phyloP scores from a whole-genome alignment of 2,113 vertebrate genomes.

The Amphiprion ocellaris region DNA sequence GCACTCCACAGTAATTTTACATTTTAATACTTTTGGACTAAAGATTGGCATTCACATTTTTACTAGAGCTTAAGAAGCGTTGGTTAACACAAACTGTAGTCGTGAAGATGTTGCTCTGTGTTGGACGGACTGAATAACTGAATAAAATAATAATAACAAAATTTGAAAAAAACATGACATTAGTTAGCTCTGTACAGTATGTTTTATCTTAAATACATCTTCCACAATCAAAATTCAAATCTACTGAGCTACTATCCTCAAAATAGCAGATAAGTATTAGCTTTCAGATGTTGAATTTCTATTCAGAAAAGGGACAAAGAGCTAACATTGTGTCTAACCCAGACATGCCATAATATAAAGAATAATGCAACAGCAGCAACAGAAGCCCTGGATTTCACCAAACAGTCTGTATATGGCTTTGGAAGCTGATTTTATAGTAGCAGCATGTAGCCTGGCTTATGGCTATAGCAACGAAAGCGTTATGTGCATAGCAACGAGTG shows the following conservation, averaged over 20 bases:
- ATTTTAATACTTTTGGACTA: too few relatives aligned
- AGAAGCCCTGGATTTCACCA: conserved; percentile 64
- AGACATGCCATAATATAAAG: conserved; percentile 51
- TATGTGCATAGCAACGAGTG: conserved; percentile 68
- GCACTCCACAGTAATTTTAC: background rate
- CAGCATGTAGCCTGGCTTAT: conserved; percentile 50
- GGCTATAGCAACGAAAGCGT: conserved; percentile 55
- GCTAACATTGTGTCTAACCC: conserved; percentile 55
- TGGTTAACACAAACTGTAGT: background rate
- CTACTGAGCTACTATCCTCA: background rate
- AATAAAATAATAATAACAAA: too few relatives aligned
- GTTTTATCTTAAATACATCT: background rate
- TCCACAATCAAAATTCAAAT: background rate
- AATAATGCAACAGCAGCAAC: conserved; percentile 30
- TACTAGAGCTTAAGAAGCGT: too few relatives aligned
- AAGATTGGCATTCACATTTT: too few relatives aligned
- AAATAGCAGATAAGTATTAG: conserved; percentile 17
- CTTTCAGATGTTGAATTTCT: conserved; percentile 32
- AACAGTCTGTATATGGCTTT: conserved; percentile 60
- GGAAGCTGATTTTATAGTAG: conserved; percentile 33
- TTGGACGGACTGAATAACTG: background rate
- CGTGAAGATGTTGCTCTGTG: background rate
- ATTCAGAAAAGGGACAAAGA: background rate
- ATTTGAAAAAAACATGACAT: too few relatives aligned
- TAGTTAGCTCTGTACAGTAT: too few relatives aligned